Conservation (phyloP, 2,888 invertebrate species). For the Cheilosia soror region DNA sequence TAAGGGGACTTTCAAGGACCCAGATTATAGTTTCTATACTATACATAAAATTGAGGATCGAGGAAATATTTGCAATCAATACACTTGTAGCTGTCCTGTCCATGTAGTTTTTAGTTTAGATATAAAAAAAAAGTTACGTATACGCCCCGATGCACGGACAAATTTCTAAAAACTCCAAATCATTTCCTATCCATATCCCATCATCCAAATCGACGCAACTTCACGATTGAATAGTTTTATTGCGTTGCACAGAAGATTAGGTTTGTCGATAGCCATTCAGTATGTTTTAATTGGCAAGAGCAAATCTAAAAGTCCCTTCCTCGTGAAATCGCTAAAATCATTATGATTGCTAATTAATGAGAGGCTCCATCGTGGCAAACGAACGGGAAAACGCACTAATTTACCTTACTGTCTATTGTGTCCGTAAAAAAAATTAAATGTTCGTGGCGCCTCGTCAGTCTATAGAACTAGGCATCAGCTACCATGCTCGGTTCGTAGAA, state of each 20-base stretch:
- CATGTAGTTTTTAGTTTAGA: no score
- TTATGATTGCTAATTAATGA: slow-evolving; percentile 49
- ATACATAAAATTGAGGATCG: no score
- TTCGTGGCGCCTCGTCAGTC: neutral
- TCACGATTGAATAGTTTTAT: slow-evolving; percentile 30
- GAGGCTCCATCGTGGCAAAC: slow-evolving; percentile 22
- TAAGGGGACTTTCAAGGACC: no score
- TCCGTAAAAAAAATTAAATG: neutral
- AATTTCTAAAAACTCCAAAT: no score
- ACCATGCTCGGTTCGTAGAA: slow-evolving; percentile 3
- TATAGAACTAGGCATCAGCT: slow-evolving; percentile 16
- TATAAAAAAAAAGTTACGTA: neutral
- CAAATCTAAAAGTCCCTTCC: slow-evolving; percentile 8
- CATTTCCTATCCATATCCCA: neutral
- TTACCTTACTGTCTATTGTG: slow-evolving; percentile 12
- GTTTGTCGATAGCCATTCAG: slow-evolving; percentile 18
- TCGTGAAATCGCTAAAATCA: slow-evolving; percentile 38
- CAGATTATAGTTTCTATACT: no score
- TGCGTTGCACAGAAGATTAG: slow-evolving; percentile 41
- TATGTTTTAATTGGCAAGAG: slow-evolving; percentile 25
- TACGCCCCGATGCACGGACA: neutral
- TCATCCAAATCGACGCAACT: slow-evolving; percentile 1
- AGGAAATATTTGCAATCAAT: no score
- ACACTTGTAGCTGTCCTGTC: no score
- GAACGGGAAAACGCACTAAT: slow-evolving; percentile 36